Evolutionary conservation across 1,140 invertebrate species (phyloP), one percentile per base, ranked within the genome.

Genomic region (Linepithema humile): DNA sequence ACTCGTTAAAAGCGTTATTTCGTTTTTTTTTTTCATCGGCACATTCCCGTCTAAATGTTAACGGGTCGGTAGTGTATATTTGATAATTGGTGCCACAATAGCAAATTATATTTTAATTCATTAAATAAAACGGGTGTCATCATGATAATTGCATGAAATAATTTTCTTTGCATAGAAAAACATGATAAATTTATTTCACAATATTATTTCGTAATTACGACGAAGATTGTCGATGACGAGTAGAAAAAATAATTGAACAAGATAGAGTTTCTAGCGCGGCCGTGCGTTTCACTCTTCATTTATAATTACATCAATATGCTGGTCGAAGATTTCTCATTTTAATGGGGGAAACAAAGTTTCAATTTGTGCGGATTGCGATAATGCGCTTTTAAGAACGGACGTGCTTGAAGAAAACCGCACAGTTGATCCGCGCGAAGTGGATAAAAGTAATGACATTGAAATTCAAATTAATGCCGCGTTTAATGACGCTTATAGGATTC

Each of bases 401-500:
- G 74, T 29, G 35, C 26, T 64, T 40, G 20, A 62, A 38, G 45
- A 64, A 29, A 83, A 43, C 70, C 32, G 59, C 48, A 38, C 20
- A 77, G 23, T 29, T 32, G 62, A 69, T 40, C 43, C 29, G 72
- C 12, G 82, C 40, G 78, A 83, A 78, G 72, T 83, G 50, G 80
- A 75, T 72, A 67, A 85, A 60, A 85, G 80, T 75, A 83, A 82
- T 72, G 45, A 40, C 84, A 75, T 85, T 83, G 80, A 85, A 60
- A 85, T 85, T 85, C 50, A 83, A 85, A 85, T 85, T 85, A 85
- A 75, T 85, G 70, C 70, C 35, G 10, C 60, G 80, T 62, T 85
- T 85, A 85, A 85, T 85, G 84, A 85, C 84, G 62, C 84, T 85
- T 83, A 83, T 83, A 85, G 50, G 69, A 82, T 59, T 75, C 50